Base-by-base conservation (phyloP, 2,113 vertebrate species). In the Grallaria varia region DNA sequence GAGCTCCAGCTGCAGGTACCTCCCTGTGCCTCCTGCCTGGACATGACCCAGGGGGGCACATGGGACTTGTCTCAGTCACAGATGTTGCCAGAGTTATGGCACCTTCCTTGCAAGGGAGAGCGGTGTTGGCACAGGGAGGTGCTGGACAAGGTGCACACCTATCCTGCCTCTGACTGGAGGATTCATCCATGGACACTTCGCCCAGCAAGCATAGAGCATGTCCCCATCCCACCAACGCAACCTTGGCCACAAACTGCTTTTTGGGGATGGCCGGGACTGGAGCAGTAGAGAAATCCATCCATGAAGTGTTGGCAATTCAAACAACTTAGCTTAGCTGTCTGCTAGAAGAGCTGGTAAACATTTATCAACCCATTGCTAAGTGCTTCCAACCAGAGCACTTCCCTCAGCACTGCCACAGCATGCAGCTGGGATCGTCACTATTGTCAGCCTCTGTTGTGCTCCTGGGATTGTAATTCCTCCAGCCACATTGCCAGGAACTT, bases 371-470 rank as follows among this genome's bases (percentile, higher is more conserved):
- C 28, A 1, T 17, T 18, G 24, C 58, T 63, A 17, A 52, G 56
- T 35, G 12, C 53, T 76, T 77, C 40, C 76, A 68, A 63, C 5
- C 66, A 18, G 28, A 59, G 52, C 75, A 12, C 47, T 89, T n/a
- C n/a, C 40, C 50, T 52, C 2, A 2, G 87, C 1, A 0, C 68
- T 49, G 17, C 30, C 49, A 24, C 13, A 14, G 53, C 12, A 0
- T 12, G 28, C 2, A 1, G 39, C 44, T 86, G 68, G 55, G 50
- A n/a, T 49, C 1, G 0, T 14, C 24, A 44, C 49, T 0, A 0
- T 7, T 4, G 4, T 53, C 80, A 72, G 74, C 12, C 19, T 30
- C 33, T n/a, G 20, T 9, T 4, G 2, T 55, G 30, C 39, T 86
- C 44, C 40, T 0, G 0, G 53, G 49, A 72, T 50, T 42, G 78